Percentiles rank a stretch among this genome's conserved stretches.
These are phyloP conservation scores for Drosophila yakuba DNA, from an alignment of 1,140 invertebrate species.

Conservation along the genomic window DNA sequence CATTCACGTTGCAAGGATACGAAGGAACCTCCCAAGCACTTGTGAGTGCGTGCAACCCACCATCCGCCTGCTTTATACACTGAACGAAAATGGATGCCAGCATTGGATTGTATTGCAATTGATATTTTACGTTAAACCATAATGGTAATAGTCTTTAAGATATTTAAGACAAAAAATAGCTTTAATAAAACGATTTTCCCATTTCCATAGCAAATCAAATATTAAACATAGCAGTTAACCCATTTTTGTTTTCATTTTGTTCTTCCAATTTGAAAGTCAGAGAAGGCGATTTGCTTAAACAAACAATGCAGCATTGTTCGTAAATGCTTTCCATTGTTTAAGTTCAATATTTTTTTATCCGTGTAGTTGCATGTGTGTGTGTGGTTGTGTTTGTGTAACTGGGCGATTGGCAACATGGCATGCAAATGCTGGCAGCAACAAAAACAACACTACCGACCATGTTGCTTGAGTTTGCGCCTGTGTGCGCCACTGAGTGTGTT, in stretches of 20 bases:
- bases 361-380: neutral
- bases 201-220: too few species aligned
- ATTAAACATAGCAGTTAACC: too few species aligned
- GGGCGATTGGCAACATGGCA: conserved; percentile 58
- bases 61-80: conserved; percentile 1
- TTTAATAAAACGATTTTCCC: too few species aligned
- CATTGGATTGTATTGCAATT: neutral
- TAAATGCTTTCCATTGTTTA: neutral
- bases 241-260: too few species aligned
- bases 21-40: conserved; percentile 3
- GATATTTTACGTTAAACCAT: too few species aligned
- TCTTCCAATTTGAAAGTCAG: too few species aligned
- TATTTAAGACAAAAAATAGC: too few species aligned
- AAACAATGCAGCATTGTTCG: neutral
- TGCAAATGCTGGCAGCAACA: conserved; percentile 69
- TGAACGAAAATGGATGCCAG: neutral
- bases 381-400: conserved; percentile 14
- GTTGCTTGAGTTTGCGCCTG: conserved; percentile 48
- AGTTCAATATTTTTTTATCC: neutral
- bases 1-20: conserved; percentile 48
- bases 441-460: conserved; percentile 18
- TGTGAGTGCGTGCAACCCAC: conserved; percentile 1
- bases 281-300: neutral
- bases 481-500: conserved; percentile 59
- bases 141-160: too few species aligned